Base-by-base conservation (phyloP, 2,797 vertebrate species). In the Sitta carolinensis region DNA sequence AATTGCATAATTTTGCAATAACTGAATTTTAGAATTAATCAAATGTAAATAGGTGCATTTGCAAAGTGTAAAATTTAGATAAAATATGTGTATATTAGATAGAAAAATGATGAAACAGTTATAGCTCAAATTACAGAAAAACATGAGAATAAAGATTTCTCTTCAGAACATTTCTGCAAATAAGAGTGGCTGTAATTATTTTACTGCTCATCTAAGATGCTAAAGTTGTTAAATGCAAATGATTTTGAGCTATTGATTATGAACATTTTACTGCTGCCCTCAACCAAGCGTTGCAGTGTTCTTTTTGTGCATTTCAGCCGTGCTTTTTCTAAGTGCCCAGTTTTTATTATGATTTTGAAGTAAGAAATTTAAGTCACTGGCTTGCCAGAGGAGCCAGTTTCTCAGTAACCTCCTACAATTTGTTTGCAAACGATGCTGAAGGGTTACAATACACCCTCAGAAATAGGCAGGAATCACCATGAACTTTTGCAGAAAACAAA, bases 1-100 rank as follows among this genome's bases (percentile, higher is more conserved):
- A 64, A 85, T 21, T 84, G 73, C 42, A 61, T 78, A 34, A 91
- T 93, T 90, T 91, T 93, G 40, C 77, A 80, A 64, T 83, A 88
- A 87, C 13, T 4, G 7, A 69, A 91, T 84, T 90, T 74, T 50
- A 67, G 38, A 93, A 82, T 36, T 5, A 81, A 90, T 76, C 73
- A 85, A 91, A 84, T 27, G 11, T 51, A 87, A 84, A 10, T 52
- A 69, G 48, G 38, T 42, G 43, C 45, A 64, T 93, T 68, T 92
- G 38, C 69, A 58, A 87, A 72, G 51, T 54, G 59, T 36, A 69
- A 83, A 51, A 87, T 89, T 68, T 58, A 64, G 19, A 36, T 42
- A 59, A 87, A 78, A 74, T 52, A 22, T 13, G 13, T n/a, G 22
- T 29, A 14, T 75, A 45, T 72, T 45, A 62, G 32, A 63, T 73